Percentiles rank a stretch among this genome's conserved stretches.
These are phyloP conservation scores for Mechanitis messenoides DNA, from an alignment of 2,888 invertebrate genomes.

Conservation along the genomic window DNA sequence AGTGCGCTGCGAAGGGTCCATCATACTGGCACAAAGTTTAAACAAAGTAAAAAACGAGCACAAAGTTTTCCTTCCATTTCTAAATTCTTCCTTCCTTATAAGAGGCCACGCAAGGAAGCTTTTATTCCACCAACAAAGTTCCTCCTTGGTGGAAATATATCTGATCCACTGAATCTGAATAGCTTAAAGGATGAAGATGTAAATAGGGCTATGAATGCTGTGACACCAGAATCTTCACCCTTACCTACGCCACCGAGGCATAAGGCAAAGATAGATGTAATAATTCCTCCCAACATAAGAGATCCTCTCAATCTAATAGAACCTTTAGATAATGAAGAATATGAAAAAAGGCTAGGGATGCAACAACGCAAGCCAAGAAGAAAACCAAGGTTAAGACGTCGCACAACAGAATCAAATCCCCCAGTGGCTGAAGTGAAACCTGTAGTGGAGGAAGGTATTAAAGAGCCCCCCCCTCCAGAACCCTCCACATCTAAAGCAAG, in stretches of 20 bases:
- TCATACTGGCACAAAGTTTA: slow-evolving; percentile 66
- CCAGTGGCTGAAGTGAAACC: slow-evolving; percentile 44
- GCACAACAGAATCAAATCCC: slow-evolving; percentile 66
- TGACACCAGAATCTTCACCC: slow-evolving; percentile 95
- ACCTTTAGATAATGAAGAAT: slow-evolving; percentile 87
- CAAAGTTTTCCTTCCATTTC: slow-evolving; percentile 82
- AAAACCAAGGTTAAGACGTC: slow-evolving; percentile 77
- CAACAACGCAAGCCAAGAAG: slow-evolving; percentile 82
- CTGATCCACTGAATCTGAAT: slow-evolving; percentile 95
- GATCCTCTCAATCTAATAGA: slow-evolving; percentile 93
- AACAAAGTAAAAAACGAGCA: slow-evolving; percentile 79
- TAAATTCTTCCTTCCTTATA: slow-evolving; percentile 85
- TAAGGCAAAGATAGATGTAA: slow-evolving; percentile 89
- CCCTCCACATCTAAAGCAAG: slow-evolving; percentile 57
- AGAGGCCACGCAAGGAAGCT: slow-evolving; percentile 83
- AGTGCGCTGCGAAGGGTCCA: slow-evolving; percentile 60
- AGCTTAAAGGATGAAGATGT: slow-evolving; percentile 90
- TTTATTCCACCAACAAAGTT: slow-evolving; percentile 95
- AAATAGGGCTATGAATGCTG: slow-evolving; percentile 88
- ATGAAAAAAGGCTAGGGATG: slow-evolving; percentile 84
- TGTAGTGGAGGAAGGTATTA: slow-evolving; percentile 51
- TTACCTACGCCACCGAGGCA: slow-evolving; percentile 88
- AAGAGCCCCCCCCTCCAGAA: slow-evolving; percentile 59
- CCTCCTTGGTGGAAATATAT: slow-evolving; percentile 94
- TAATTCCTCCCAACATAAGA: slow-evolving; percentile 93